phyloP scores from a whole-genome alignment of 92 coral and sea anemone species.

The Diadumene lineata region DNA sequence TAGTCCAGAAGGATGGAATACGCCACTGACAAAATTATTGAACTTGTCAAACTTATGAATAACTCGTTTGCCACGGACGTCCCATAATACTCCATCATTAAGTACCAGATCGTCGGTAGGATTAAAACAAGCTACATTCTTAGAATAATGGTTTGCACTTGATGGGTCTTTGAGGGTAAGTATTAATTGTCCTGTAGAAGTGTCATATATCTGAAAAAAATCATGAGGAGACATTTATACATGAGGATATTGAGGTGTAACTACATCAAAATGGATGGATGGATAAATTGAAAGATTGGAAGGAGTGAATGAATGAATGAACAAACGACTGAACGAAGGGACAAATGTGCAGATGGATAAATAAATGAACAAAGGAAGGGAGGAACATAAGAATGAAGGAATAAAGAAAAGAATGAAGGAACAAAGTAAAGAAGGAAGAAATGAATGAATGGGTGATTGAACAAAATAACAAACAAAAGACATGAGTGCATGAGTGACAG shows the following conservation, averaged over 20 bases:
- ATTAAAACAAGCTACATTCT: constrained; percentile 89
- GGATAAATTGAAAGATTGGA: background rate
- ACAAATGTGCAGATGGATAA: background rate
- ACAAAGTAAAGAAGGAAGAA: background rate
- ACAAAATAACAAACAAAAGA: background rate
- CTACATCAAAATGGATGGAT: constrained; percentile 50
- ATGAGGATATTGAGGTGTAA: background rate
- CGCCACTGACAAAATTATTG: constrained; percentile 94
- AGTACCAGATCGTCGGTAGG: constrained; percentile 91
- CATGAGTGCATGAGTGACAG: background rate
- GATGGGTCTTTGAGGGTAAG: constrained; percentile 67
- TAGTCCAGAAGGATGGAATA: constrained; percentile 93
- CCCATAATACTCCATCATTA: constrained; percentile 98
- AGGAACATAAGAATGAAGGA: background rate
- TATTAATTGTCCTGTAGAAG: constrained; percentile 69
- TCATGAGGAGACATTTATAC: background rate
- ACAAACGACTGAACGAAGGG: constrained; percentile 1
- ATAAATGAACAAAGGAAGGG: background rate
- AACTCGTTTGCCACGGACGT: constrained; percentile 79
- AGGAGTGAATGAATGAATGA: background rate
- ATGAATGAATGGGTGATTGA: background rate
- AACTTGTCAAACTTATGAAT: constrained; percentile 98
- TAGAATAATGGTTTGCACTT: constrained; percentile 82
- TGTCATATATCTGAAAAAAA: constrained; percentile 74
- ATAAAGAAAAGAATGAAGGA: background rate